Evolutionary conservation across 2,888 invertebrate species (phyloP).

Genomic region (Tubulanus polymorphus): DNA sequence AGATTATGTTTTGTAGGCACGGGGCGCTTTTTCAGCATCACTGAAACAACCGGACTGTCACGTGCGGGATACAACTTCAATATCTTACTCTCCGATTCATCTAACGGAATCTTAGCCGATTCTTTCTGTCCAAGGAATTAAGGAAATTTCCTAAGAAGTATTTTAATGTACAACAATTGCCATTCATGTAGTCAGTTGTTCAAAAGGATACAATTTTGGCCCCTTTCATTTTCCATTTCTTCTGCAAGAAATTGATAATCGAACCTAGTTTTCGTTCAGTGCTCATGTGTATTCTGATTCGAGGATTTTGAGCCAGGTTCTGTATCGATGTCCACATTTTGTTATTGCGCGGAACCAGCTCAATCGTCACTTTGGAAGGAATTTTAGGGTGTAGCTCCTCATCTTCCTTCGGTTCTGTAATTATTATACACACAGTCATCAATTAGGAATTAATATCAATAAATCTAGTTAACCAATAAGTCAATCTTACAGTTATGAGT

Average conservation of each 20-base stretch:
- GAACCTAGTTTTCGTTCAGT: conserved; percentile 70
- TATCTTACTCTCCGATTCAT: conserved; percentile 24
- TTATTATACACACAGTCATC: conserved; percentile 5
- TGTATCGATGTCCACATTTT: conserved; percentile 81
- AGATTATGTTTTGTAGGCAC: no score
- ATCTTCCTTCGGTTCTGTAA: conserved; percentile 23
- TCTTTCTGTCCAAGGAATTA: not conserved
- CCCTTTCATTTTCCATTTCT: conserved; percentile 68
- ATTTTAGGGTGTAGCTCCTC: conserved; percentile 63
- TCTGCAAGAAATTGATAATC: conserved; percentile 68
- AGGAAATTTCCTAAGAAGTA: no score
- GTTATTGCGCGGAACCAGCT: conserved; percentile 73
- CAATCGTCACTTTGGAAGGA: conserved; percentile 72
- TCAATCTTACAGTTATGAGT: no score
- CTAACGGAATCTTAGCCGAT: no score
- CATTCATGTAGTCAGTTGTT: not conserved
- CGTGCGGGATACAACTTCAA: conserved; percentile 34
- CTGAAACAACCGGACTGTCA: conserved; percentile 26
- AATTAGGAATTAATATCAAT: no score
- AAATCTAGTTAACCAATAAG: no score
- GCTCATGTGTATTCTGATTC: conserved; percentile 69
- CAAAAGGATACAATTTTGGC: conserved; percentile 40
- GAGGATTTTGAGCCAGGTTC: conserved; percentile 80
- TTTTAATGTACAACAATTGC: no score
- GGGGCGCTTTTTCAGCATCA: conserved; percentile 31